Evolutionary conservation across 2,797 vertebrate species (phyloP), one percentile per base, ranked within the genome.

Genomic region (Xenentodon cancila): DNA sequence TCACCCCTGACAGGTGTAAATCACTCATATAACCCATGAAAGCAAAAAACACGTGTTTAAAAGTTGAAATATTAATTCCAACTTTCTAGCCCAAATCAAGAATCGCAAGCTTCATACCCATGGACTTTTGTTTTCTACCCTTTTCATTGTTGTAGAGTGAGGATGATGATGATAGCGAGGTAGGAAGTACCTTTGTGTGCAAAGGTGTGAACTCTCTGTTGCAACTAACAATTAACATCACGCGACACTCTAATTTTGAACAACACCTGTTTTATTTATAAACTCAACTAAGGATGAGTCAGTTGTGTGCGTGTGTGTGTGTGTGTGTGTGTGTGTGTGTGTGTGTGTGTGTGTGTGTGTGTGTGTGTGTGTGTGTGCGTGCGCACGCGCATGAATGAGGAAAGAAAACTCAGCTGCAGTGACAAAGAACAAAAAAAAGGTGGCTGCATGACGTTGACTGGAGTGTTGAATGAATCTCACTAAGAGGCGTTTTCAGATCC

Each of bases 121-220:
- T 25, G 15, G 1, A 1, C 12, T n/a, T n/a, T 75, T 60, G 73
- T 72, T 84, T 75, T 77, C 71, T 3, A 37, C 34, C 34, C 34
- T 30, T 64, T 82, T 60, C 49, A 32, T 80, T 84, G 80, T 72
- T 84, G 32, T 93, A 98, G 96, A 98, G 95, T 13, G 96, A 98
- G 90, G 96, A 97, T 82, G 96, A 97, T 59, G 94, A 96, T 77
- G 94, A 97, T 62, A 69, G 79, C 57, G 95, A 98, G 96, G 97
- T 98, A 98, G 69, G 92, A 22, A 72, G 80, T 60, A 17, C 75
- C 79, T 54, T 9, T 74, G 79, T 79, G 54, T 73, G 60, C 48
- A 58, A 55, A 82, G 78, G 82, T 74, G 77, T 21, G 45, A 70
- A 22, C 46, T 60, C 32, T 48, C 8, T 59, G 44, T 30, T 37